A percentile compares a stretch with the other conserved stretches of the same genome.
These are phyloP conservation scores for Orchesella cincta DNA, from an alignment of 1,140 invertebrate species.

Conservation along the genomic window DNA sequence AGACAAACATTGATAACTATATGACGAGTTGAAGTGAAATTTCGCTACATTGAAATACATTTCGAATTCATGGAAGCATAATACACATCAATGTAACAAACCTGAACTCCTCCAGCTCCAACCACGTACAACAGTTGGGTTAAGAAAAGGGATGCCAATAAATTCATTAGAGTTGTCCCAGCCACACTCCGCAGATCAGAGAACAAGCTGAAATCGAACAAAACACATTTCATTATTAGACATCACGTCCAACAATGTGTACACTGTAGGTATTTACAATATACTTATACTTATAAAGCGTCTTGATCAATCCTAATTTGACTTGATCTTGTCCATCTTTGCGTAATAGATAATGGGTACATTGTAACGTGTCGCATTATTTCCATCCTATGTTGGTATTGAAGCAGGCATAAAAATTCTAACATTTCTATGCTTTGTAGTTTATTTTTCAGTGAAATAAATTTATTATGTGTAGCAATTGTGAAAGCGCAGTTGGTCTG, in stretches of 20 bases:
- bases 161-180: constrained; percentile 68
- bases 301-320: neutral
- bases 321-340: neutral
- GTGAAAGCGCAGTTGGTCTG: too few species aligned
- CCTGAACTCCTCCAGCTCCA: constrained; percentile 68
- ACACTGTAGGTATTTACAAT: neutral
- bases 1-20: too few species aligned
- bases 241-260: neutral
- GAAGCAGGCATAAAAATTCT: too few species aligned
- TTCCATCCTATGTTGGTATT: too few species aligned
- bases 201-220: constrained; percentile 64
- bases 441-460: too few species aligned
- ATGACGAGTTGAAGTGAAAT: too few species aligned
- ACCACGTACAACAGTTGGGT: constrained; percentile 69
- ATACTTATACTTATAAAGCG: neutral
- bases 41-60: neutral
- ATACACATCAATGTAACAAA: too few species aligned
- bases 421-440: too few species aligned
- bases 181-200: constrained; percentile 67
- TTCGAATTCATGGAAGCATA: too few species aligned
- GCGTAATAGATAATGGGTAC: neutral
- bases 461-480: too few species aligned
- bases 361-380: too few species aligned
- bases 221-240: neutral
- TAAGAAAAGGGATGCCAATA: constrained; percentile 69